A percentile compares a stretch with the other conserved stretches of the same genome.
phyloP scores from a whole-genome alignment of 1,140 invertebrate genomes.

The Periplaneta americana region DNA sequence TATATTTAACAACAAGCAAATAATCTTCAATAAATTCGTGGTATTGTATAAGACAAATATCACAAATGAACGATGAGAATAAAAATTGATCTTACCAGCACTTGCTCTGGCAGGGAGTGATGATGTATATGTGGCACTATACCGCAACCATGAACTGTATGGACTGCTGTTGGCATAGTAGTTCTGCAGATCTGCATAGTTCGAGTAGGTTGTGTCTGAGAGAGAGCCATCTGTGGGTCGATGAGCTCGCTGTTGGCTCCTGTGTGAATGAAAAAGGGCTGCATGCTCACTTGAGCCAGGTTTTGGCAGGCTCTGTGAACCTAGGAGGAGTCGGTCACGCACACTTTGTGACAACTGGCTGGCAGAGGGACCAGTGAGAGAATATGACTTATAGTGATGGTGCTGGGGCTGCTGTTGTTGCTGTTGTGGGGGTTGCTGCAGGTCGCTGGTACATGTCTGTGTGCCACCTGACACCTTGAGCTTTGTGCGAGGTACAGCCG shows the following conservation, averaged over 20 bases:
- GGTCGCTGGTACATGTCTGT: conserved; percentile 77
- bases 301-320: conserved; percentile 73
- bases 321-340: conserved; percentile 68
- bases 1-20: no score
- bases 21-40: no score
- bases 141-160: conserved; percentile 51
- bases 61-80: no score
- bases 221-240: conserved; percentile 64
- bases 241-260: conserved; percentile 32
- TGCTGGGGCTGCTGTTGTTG: conserved; percentile 12
- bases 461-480: conserved; percentile 76
- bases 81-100: conserved; percentile 31
- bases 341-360: conserved; percentile 80
- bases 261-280: conserved; percentile 42
- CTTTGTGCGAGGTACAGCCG: conserved; percentile 73
- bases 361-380: conserved; percentile 71
- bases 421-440: conserved; percentile 30
- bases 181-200: conserved; percentile 44
- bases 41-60: no score
- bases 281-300: conserved; percentile 62
- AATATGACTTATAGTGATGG: conserved; percentile 67
- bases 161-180: conserved; percentile 43
- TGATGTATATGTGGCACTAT: conserved; percentile 52
- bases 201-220: conserved; percentile 60
- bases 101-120: conserved; percentile 36